These are phyloP conservation scores for Limnephilus marmoratus DNA, from an alignment of 2,888 invertebrate species.

Conservation along the genomic window DNA sequence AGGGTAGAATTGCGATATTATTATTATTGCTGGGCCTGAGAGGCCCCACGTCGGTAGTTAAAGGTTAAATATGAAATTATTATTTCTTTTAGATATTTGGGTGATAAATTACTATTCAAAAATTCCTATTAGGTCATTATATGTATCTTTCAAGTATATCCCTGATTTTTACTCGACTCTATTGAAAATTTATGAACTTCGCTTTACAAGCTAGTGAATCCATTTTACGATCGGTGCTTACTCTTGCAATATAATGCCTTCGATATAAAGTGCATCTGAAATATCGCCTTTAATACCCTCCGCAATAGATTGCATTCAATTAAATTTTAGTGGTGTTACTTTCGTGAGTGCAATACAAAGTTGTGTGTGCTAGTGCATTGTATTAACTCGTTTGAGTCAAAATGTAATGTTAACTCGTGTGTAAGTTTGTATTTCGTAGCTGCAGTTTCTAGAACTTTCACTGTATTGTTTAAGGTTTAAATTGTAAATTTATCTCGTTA, in stretches of 20 bases:
- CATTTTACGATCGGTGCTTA: neutral
- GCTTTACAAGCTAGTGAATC: neutral
- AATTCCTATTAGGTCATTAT: neutral
- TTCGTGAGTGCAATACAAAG: neutral
- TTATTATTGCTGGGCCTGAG: too few relatives aligned
- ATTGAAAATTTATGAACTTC: neutral
- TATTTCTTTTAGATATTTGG: too few relatives aligned
- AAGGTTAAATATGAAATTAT: too few relatives aligned
- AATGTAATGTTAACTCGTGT: neutral
- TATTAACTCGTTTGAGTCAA: neutral
- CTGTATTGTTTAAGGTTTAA: neutral
- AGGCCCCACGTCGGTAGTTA: too few relatives aligned
- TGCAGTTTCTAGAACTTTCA: neutral
- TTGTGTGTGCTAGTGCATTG: neutral
- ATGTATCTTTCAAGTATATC: neutral
- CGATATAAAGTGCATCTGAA: conserved; percentile 34
- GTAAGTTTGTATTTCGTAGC: neutral
- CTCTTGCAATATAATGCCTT: conserved; percentile 6
- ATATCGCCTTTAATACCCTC: conserved; percentile 1
- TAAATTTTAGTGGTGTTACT: neutral
- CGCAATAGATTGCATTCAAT: neutral
- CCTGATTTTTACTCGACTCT: neutral
- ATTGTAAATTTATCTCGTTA: neutral
- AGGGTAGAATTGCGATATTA: too few relatives aligned
- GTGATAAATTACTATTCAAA: too few relatives aligned